phyloP scores from a whole-genome alignment of 1,140 invertebrate genomes.

The Octopus sinensis region DNA sequence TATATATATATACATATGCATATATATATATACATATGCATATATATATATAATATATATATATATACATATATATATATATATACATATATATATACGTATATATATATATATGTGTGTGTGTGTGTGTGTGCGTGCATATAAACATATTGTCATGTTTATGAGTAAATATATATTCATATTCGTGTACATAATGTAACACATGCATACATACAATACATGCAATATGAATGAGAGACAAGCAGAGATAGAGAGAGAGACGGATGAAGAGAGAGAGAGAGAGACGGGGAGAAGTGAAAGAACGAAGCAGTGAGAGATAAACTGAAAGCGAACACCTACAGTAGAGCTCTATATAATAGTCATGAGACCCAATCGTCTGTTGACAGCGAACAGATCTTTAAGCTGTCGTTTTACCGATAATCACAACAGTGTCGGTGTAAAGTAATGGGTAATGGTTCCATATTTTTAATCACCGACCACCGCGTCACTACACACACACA shows the following conservation, averaged over 20 bases:
- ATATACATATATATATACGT: slow-evolving; percentile 20
- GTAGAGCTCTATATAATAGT: no score
- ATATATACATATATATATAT: slow-evolving; percentile 21
- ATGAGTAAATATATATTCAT: not conserved
- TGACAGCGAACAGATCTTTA: no score
- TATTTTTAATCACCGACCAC: no score
- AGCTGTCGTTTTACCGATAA: no score
- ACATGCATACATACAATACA: not conserved
- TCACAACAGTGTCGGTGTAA: no score
- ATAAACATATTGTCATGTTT: not conserved
- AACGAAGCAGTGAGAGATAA: no score
- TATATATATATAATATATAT: slow-evolving; percentile 26
- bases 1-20: not conserved
- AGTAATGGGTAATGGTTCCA: no score
- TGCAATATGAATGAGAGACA: not conserved
- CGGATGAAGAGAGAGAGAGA: no score
- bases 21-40: slow-evolving; percentile 20
- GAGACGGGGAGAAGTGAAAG: no score
- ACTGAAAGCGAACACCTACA: no score
- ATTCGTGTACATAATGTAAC: not conserved
- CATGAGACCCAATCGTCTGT: no score
- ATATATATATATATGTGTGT: slow-evolving; percentile 19
- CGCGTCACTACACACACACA: no score
- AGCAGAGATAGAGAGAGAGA: not conserved
- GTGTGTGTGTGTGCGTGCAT: slow-evolving; percentile 14